Evolutionary conservation across 2,113 vertebrate species (phyloP).

Genomic region (Romanogobio albipinnatus): DNA sequence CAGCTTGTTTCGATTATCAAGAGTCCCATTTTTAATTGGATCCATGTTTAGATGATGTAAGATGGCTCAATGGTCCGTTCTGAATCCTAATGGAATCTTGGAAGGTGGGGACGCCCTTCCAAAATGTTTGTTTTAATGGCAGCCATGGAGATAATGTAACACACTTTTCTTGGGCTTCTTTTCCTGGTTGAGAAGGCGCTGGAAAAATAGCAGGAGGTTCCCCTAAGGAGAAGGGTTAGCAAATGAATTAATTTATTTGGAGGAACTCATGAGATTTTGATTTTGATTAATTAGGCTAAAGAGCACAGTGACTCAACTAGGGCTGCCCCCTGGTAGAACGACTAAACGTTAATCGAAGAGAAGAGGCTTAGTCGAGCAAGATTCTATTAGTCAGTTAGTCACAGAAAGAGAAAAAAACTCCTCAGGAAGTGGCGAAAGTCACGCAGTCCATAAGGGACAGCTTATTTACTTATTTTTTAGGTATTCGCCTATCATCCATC

Average conservation of each 20-base stretch:
- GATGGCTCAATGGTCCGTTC: constrained; percentile 18
- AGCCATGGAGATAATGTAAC: constrained; percentile 45
- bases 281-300: not conserved
- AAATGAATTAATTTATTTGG: not conserved
- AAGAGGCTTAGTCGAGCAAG: too few species aligned
- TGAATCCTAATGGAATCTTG: constrained; percentile 34
- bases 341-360: too few species aligned
- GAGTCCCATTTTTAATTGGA: constrained; percentile 46
- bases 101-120: constrained; percentile 19
- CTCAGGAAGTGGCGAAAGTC: too few species aligned
- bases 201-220: not conserved
- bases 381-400: too few species aligned
- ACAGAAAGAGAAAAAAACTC: too few species aligned
- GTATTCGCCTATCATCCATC: too few species aligned
- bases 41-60: constrained; percentile 40
- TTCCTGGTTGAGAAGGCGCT: not conserved
- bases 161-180: constrained; percentile 1
- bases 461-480: too few species aligned
- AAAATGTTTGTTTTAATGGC: constrained; percentile 44
- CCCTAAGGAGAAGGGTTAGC: not conserved
- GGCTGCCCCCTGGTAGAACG: too few species aligned
- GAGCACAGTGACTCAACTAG: not conserved
- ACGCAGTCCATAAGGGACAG: too few species aligned
- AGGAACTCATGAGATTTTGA: not conserved
- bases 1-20: constrained; percentile 48